Evolutionary conservation across 2,797 vertebrate species (phyloP).

Genomic region (Molossus alvarezi): DNA sequence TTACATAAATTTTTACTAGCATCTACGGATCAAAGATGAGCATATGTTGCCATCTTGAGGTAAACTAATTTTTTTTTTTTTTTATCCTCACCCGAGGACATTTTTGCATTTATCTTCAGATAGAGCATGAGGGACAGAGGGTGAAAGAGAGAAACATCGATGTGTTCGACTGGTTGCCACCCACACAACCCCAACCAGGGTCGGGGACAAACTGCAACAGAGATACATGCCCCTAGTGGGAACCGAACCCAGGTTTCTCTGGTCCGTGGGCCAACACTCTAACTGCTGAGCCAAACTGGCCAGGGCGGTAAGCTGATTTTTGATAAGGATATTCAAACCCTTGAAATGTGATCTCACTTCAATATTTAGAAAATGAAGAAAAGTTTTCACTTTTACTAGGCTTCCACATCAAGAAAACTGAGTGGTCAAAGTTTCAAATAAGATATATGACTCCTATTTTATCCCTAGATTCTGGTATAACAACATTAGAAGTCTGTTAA

Average conservation of each 20-base stretch:
- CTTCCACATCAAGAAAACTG: background rate
- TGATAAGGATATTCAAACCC: background rate
- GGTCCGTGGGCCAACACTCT: too few relatives aligned
- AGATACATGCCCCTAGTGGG: too few relatives aligned
- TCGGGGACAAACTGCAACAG: too few relatives aligned
- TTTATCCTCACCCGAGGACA: too few relatives aligned
- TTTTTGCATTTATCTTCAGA: too few relatives aligned
- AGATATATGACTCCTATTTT: background rate
- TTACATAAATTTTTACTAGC: background rate
- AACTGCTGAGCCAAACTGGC: too few relatives aligned
- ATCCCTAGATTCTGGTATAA: background rate
- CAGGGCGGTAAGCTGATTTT: background rate
- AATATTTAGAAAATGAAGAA: slow-evolving; percentile 8
- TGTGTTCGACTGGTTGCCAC: too few relatives aligned
- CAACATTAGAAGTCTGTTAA: background rate
- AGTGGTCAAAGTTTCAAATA: background rate
- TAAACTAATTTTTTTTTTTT: background rate
- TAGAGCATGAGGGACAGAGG: too few relatives aligned
- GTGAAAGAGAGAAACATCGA: too few relatives aligned
- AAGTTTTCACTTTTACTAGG: background rate
- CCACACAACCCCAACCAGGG: too few relatives aligned
- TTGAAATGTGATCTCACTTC: background rate
- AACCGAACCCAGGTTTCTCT: too few relatives aligned
- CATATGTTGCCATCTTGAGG: slow-evolving; percentile 9
- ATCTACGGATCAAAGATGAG: background rate